Base-by-base conservation (phyloP, 2,113 vertebrate species). In the Hippocampus abdominalis region DNA sequence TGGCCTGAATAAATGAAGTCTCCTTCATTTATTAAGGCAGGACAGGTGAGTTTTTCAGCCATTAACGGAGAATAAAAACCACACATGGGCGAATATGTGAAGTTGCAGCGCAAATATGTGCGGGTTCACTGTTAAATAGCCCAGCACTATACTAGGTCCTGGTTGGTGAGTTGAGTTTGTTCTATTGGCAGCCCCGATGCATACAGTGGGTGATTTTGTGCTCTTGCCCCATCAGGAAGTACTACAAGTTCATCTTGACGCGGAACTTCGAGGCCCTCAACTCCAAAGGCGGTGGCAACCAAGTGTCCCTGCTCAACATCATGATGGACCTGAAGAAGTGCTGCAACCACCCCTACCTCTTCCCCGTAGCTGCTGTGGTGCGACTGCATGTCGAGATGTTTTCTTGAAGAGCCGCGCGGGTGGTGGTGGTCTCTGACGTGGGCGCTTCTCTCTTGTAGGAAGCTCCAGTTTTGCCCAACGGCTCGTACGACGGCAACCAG, bases 281-380 rank as follows among this genome's bases (percentile, higher is more conserved):
- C 86, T 98, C 97, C 0, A 99, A 98, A 89, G 96, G 97, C 0
- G 97, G 97, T 1, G 97, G 97, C 36, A 99, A 98, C 89, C 97
- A 99, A 85, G 97, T 99, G 70, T 99, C 97, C 0, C 89, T 99
- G 76, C 95, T 99, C 48, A 99, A 99, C 88, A 99, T 99, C 84
- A 99, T 99, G 97, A 99, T 99, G 97, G 97, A 99, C 82, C 90
- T 99, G 90, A 99, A 99, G 91, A 99, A 99, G 74, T 99, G 97
- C 77, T 99, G 97, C 74, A 98, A 98, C 76, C 96, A 98, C 54
- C 97, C 96, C 0, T 98, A 98, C 86, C 93, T 99, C 79, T 99
- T 99, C 78, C 97, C 97, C 0, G 96, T 98, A 82, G 96, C 96
- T 0, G 96, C 96, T 0, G 93, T 96, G 95, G 95, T 95, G 68